Evolutionary conservation across 2,797 vertebrate species (phyloP).

Genomic region (Leptatherina wallacei): DNA sequence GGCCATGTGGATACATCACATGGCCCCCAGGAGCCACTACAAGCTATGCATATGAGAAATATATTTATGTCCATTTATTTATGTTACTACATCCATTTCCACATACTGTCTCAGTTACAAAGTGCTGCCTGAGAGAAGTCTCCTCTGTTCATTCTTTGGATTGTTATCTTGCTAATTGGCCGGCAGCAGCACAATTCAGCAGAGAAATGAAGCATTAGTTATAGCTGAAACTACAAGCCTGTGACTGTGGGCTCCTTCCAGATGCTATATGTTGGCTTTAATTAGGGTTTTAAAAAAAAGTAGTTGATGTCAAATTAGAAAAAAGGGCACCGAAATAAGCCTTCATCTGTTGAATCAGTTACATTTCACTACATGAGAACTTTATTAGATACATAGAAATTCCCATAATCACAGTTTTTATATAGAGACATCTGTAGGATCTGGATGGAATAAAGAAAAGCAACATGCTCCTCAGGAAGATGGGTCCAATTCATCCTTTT

Average conservation of each 20-base stretch:
- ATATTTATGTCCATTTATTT: constrained; percentile 13
- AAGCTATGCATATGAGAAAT: neutral
- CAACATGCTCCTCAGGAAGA: neutral
- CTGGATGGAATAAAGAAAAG: neutral
- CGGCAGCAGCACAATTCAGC: constrained; percentile 20
- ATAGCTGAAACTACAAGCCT: constrained; percentile 22
- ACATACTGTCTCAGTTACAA: constrained; percentile 34
- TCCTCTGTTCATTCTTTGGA: constrained; percentile 35
- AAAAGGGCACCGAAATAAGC: neutral
- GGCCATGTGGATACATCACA: neutral
- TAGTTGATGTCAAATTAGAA: neutral
- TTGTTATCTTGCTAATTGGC: constrained; percentile 57
- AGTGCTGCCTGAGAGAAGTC: constrained; percentile 28
- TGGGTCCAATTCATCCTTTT: constrained; percentile 8
- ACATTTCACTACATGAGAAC: neutral
- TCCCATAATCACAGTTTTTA: neutral
- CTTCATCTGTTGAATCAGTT: neutral
- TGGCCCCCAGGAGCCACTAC: neutral
- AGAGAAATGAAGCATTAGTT: constrained; percentile 19
- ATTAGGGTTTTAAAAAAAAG: neutral
- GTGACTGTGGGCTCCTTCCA: neutral
- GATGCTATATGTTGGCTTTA: neutral
- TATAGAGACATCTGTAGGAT: neutral
- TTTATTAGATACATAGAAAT: neutral
- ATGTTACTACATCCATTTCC: constrained; percentile 13